phyloP scores from a whole-genome alignment of 2,888 invertebrate species.

The Calephelis perditalis region DNA sequence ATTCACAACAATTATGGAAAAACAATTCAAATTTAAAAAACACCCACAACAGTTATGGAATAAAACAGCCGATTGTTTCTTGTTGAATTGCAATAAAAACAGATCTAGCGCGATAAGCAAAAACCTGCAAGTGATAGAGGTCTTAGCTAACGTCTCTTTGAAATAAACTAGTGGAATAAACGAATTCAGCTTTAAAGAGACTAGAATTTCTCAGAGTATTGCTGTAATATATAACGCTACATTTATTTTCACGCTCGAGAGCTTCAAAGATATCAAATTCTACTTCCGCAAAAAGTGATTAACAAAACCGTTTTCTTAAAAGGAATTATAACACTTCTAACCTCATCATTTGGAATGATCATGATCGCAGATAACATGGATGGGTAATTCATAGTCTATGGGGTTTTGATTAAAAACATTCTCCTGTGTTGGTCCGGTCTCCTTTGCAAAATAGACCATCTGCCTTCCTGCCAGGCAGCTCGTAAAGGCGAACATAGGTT shows the following conservation, averaged over 20 bases:
- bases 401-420: no score
- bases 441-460: no score
- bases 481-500: no score
- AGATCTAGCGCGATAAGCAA: neutral
- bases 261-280: constrained; percentile 8
- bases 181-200: constrained; percentile 10
- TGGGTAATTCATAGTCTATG: no score
- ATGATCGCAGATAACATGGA: no score
- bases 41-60: neutral
- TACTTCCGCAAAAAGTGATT: constrained; percentile 1
- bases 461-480: no score
- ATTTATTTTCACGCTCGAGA: constrained; percentile 9
- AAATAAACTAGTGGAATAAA: constrained; percentile 9
- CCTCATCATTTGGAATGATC: no score
- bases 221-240: constrained; percentile 10
- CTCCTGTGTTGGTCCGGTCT: no score
- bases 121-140: constrained; percentile 5
- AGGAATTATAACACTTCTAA: neutral
- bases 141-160: constrained; percentile 6
- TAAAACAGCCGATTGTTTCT: neutral
- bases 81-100: neutral
- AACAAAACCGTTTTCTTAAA: neutral
- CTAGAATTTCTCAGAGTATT: constrained; percentile 8
- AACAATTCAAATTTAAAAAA: neutral
- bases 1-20: no score